Evolutionary conservation across 2,888 invertebrate species (phyloP).

Genomic region (Yponomeuta plumbellus): DNA sequence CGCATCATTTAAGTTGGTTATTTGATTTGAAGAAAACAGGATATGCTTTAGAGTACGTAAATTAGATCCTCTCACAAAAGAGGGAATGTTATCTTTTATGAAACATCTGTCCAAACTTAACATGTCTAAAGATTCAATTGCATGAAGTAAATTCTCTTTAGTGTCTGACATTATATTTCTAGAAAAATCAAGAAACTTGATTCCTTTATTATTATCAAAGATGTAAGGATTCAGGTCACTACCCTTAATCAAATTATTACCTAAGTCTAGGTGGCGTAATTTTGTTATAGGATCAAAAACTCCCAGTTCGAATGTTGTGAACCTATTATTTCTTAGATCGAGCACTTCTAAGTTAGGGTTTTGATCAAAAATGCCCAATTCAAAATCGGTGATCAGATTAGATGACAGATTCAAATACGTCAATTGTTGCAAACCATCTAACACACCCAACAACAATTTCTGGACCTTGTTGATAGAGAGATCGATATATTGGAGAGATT

Average conservation of each 20-base stretch:
- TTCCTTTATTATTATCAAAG: not conserved
- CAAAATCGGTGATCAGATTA: constrained; percentile 5
- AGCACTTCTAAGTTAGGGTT: constrained; percentile 15
- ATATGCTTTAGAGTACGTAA: not conserved
- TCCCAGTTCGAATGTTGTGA: constrained; percentile 1
- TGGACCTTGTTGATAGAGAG: not conserved
- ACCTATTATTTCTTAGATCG: constrained; percentile 13
- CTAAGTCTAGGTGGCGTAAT: not conserved
- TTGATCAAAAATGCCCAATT: constrained; percentile 10
- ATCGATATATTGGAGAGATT: constrained; percentile 4
- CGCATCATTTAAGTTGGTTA: not conserved
- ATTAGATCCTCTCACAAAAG: not conserved
- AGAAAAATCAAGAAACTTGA: not conserved
- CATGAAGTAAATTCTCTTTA: not conserved
- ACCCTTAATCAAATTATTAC: not conserved
- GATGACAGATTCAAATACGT: constrained; percentile 17
- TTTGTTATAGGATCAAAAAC: not conserved
- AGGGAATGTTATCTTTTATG: not conserved
- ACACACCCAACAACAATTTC: not conserved
- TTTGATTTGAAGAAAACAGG: not conserved
- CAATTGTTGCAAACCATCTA: not conserved
- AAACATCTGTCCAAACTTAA: not conserved
- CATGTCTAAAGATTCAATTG: not conserved
- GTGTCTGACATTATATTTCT: not conserved
- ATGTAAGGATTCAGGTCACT: not conserved